Base-by-base conservation (phyloP, 2,113 vertebrate genomes). In the Rhinogobius similis region DNA sequence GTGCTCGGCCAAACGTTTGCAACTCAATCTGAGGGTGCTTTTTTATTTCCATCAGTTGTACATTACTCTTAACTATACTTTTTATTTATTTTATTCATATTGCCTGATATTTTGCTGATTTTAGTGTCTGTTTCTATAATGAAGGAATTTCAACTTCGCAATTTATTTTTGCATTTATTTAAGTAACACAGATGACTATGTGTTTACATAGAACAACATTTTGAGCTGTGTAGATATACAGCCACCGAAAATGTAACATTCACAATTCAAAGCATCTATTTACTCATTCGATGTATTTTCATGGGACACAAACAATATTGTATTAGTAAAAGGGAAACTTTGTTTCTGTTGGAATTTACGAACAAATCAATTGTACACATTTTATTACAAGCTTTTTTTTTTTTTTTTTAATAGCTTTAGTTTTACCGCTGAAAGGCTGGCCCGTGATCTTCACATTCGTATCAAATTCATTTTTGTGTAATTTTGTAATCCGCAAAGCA, bases 401-500 rank as follows among this genome's bases (percentile, higher is more conserved):
- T n/a, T n/a, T n/a, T n/a, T n/a, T n/a, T n/a, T n/a, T n/a, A n/a
- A n/a, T n/a, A n/a, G n/a, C n/a, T n/a, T n/a, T n/a, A n/a, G n/a
- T n/a, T n/a, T n/a, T n/a, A n/a, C n/a, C n/a, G n/a, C n/a, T n/a
- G n/a, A n/a, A n/a, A n/a, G n/a, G 32, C 32, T 8, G 1, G 1
- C 0, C 36, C 10, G 23, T 63, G 62, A 72, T 39, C 64, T 24
- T 67, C 24, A 43, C n/a, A 24, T 72, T 75, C 29, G 65, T 68
- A 63, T 68, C 65, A 67, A 13, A 38, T 62, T 50, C 56, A 66
- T 65, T 52, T 65, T 59, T 65, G 68, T 62, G 3, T 71, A 62
- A 52, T 80, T 73, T 39, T 72, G 76, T 76, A 86, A 86, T 86
- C 26, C 84, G 74, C 83, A n/a, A 77, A 88, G 90, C 87, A 88